Evolutionary conservation across 2,113 vertebrate species (phyloP), one percentile per base, ranked within the genome.

Genomic region (Megatriorchis doriae): DNA sequence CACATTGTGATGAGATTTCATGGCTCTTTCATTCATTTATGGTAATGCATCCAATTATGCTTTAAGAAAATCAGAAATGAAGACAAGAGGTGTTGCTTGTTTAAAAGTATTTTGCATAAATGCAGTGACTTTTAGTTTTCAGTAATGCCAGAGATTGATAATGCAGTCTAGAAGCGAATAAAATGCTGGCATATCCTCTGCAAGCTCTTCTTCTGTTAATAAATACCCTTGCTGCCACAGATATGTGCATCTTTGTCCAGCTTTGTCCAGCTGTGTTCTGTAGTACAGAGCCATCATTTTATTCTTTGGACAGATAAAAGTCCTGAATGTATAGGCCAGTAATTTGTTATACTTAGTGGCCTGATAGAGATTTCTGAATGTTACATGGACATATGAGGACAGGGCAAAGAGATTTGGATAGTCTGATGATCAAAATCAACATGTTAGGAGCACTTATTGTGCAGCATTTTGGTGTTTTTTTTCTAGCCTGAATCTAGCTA

Each of bases 51-150:
- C 59, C 83, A 90, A 90, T 95, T 91, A 92, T 48, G 50, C 84
- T 85, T 58, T 82, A 93, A 89, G 83, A 96, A 93, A 81, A 52
- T 65, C 88, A 90, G 65, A 84, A 91, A 92, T 72, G 34, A 94
- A 94, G 92, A 79, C 59, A 90, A 84, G 83, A 90, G 38, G 86
- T 72, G 90, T 34, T 71, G n/a, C 67, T 88, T 92, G 56, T 81
- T 94, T 83, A 19, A 78, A 94, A 86, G 61, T 36, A 71, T 88
- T 93, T 93, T 94, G 83, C 86, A 84, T 93, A 94, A 89, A 88
- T 31, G 47, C 43, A 84, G 52, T 67, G 71, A 83, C 80, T 91
- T 95, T 93, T 94, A 96, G 94, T 86, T 88, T 80, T 59, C 36
- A 11, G 29, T 92, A 88, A 83, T 81, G 81, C 23, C 19, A 70